Conservation (phyloP, 2,797 vertebrate species). For the Macropus fuliginosus region DNA sequence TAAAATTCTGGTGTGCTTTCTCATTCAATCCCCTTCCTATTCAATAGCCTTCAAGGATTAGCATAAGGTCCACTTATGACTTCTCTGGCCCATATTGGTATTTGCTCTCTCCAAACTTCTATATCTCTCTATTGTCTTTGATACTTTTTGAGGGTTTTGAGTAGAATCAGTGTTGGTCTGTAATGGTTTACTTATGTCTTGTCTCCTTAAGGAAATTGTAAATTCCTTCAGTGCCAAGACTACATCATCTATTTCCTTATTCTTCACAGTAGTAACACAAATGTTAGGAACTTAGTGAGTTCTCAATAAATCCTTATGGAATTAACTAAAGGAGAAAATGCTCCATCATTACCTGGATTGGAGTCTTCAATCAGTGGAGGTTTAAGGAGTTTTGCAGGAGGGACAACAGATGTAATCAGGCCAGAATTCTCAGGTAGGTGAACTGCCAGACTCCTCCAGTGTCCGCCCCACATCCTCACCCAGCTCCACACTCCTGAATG, state of each 20-base stretch:
- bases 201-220: background rate
- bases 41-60: background rate
- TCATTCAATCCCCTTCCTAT: background rate
- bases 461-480: background rate
- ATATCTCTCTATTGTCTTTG: background rate
- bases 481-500: background rate
- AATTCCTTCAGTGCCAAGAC: background rate
- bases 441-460: background rate
- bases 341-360: background rate
- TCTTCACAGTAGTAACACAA: background rate
- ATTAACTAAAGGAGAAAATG: constrained; percentile 16
- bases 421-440: background rate
- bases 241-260: background rate
- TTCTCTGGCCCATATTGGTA: background rate
- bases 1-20: background rate
- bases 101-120: background rate
- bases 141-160: background rate
- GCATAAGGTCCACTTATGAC: background rate
- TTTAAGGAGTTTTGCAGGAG: background rate
- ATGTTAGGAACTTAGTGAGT: background rate
- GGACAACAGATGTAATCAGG: background rate
- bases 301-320: background rate
- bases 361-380: background rate
- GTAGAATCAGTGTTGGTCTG: background rate
- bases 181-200: background rate